Base-by-base conservation (phyloP, 2,888 invertebrate genomes). In the Ectemnius lituratus region DNA sequence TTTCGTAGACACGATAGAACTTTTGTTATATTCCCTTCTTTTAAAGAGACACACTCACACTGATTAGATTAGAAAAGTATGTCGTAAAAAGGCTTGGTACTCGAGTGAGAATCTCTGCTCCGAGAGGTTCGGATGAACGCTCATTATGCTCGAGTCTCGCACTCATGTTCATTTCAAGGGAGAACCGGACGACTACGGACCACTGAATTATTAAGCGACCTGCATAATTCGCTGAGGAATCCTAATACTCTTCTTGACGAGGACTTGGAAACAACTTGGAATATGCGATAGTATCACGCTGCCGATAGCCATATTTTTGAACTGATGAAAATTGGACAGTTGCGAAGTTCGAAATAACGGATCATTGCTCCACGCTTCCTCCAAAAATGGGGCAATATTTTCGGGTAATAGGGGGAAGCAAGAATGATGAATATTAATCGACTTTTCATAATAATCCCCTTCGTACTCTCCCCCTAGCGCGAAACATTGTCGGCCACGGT, bases 381-480 rank as follows among this genome's bases (percentile, higher is more conserved):
- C 4, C 5, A 52, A 52, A 52, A 52, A 52, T 52, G 52, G 16
- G 16, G 52, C 52, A 52, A 52, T 52, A 52, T 52, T 52, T 52
- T 52, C 52, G 52, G 52, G 4, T 52, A 52, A 52, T 52, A 52
- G 52, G 16, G 52, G 52, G 14, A 5, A 14, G 52, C 52, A 16
- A 52, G n/a, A 8, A 37, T 16, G 52, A 52, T 52, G 52, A 52
- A 52, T 52, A 52, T 52, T 52, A 52, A 52, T 52, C 52, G 52
- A 16, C 52, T 37, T 37, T 37, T 37, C 37, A 37, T 37, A 37
- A 37, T 37, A 6, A 37, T 37, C 37, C 37, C 37, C 11, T 8
- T 11, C 37, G 37, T 37, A 8, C 37, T 37, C 37, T 37, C 37
- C 37, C 37, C 37, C 11, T 37, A 6, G 37, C 37, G 37, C 8